Conservation (phyloP, 2,797 vertebrate genomes). For the Syndactyla subalaris region DNA sequence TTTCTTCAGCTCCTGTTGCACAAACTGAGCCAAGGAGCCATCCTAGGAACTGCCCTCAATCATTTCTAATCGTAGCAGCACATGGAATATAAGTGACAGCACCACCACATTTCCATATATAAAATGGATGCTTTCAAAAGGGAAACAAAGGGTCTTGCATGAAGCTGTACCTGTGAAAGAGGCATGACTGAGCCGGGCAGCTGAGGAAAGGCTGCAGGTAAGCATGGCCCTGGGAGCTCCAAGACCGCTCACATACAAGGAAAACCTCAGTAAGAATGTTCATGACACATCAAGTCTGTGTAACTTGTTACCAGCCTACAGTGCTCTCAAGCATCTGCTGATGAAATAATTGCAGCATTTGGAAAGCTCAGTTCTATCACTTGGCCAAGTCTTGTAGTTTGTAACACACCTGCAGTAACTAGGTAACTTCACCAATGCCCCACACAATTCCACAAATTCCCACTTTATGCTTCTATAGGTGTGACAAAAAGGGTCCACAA, state of each 20-base stretch:
- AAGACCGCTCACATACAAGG: not conserved
- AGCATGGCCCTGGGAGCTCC: rapidly evolving
- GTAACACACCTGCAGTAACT: not conserved
- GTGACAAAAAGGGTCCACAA: not conserved
- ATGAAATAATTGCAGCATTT: not conserved
- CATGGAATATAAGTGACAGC: not conserved
- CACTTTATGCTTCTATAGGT: not conserved
- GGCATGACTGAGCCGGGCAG: not conserved
- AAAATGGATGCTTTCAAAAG: not conserved
- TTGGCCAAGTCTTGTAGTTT: not conserved
- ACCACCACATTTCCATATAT: rapidly evolving
- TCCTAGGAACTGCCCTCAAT: not conserved
- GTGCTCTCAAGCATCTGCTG: too few relatives aligned
- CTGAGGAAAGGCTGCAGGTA: not conserved
- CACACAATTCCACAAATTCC: not conserved
- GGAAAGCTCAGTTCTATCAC: not conserved
- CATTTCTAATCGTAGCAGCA: not conserved
- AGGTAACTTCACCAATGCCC: not conserved
- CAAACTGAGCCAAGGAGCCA: not conserved
- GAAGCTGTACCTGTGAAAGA: not conserved
- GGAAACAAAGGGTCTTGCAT: not conserved
- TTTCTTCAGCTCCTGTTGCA: not conserved
- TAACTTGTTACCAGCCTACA: not conserved
- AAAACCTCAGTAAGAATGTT: not conserved
- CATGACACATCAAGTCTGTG: rapidly evolving